Conservation (phyloP, 2,888 invertebrate genomes). For the Troglohyphantes excavatus region DNA sequence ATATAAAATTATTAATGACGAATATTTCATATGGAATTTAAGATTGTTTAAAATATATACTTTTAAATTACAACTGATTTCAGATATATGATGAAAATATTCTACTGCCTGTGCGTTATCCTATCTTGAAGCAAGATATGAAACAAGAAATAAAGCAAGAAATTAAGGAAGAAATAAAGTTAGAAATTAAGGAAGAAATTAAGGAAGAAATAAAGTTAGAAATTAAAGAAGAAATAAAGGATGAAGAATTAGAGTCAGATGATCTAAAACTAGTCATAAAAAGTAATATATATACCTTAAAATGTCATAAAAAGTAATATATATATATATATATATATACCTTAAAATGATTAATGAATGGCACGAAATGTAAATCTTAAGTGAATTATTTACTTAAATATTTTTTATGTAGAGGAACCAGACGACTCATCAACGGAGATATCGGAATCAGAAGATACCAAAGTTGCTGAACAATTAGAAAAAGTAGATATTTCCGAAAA, state of each 20-base stretch:
- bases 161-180: constrained; percentile 14
- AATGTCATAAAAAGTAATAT: not conserved
- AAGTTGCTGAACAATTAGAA: not conserved
- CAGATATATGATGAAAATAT: not conserved
- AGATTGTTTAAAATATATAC: no score
- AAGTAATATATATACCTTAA: not conserved
- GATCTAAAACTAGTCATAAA: constrained; percentile 6
- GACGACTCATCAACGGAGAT: not conserved
- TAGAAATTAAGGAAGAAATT: constrained; percentile 11
- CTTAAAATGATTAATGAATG: not conserved
- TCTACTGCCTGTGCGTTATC: constrained; percentile 13
- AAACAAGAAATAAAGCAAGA: constrained; percentile 19
- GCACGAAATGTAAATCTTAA: not conserved
- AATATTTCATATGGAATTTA: no score
- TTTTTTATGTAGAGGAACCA: constrained; percentile 6
- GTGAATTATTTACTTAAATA: not conserved
- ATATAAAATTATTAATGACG: no score
- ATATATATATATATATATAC: not conserved
- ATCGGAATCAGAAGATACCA: not conserved
- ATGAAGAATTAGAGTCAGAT: not conserved
- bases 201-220: constrained; percentile 31
- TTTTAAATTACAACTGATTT: not conserved
- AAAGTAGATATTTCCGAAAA: not conserved
- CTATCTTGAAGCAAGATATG: not conserved
- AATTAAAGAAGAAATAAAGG: not conserved